These are phyloP conservation scores for Dendronephthya gigantea DNA, from an alignment of 64 coral and sea anemone genomes.

Conservation along the genomic window DNA sequence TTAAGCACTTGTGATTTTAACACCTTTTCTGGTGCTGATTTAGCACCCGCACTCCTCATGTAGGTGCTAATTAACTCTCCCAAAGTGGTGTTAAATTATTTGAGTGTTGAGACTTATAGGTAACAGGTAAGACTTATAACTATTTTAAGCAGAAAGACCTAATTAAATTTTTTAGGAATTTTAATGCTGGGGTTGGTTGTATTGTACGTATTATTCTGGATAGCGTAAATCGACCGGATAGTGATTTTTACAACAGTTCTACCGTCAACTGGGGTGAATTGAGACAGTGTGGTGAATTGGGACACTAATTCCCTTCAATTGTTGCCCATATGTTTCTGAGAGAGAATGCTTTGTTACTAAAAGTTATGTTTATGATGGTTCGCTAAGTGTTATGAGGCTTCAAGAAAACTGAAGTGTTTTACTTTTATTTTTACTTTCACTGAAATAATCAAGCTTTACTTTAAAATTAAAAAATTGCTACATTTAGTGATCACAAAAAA, in stretches of 20 bases:
- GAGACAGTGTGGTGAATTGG: slow-evolving; percentile 1
- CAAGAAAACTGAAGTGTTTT: background rate
- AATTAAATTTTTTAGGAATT: too few relatives aligned
- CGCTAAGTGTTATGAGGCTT: background rate
- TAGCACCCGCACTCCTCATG: background rate
- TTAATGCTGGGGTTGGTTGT: too few relatives aligned
- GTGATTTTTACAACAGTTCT: too few relatives aligned
- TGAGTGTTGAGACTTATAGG: too few relatives aligned
- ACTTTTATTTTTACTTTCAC: background rate
- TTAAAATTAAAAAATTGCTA: background rate
- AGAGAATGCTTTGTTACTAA: background rate
- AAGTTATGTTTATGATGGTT: background rate
- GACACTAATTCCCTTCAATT: background rate
- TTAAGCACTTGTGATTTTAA: too few relatives aligned
- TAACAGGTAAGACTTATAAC: too few relatives aligned
- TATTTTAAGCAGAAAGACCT: too few relatives aligned
- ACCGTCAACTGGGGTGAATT: background rate
- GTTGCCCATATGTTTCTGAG: background rate
- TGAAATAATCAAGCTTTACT: background rate
- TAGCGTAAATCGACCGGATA: too few relatives aligned
- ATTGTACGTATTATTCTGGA: too few relatives aligned
- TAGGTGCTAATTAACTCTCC: background rate
- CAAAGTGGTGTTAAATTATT: background rate
- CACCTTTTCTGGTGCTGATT: background rate
- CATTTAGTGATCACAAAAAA: background rate